Conservation (phyloP, 1,140 invertebrate species). For the Brachionus angularis region DNA sequence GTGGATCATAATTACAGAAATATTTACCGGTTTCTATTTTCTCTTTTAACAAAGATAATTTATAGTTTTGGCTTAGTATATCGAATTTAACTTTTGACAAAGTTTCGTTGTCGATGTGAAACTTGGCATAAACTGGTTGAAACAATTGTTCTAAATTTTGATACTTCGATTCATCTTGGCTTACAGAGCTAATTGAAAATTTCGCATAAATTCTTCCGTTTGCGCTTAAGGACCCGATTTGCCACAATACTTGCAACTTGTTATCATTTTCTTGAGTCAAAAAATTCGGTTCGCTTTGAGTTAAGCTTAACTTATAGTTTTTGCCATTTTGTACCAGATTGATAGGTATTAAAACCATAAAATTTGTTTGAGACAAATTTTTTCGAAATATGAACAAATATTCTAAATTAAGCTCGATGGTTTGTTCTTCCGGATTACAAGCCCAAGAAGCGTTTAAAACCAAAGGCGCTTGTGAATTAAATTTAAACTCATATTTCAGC, state of each 20-base stretch:
- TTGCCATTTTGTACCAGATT: background rate
- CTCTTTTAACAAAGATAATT: constrained; percentile 30
- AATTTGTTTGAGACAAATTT: constrained; percentile 1
- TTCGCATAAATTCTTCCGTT: background rate
- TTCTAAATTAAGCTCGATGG: background rate
- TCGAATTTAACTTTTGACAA: constrained; percentile 14
- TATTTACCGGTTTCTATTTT: constrained; percentile 35
- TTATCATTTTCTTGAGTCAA: constrained; percentile 4
- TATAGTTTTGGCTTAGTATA: constrained; percentile 10
- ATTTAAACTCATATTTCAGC: constrained; percentile 36
- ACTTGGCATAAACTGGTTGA: constrained; percentile 36
- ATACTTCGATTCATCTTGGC: background rate
- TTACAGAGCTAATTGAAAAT: background rate
- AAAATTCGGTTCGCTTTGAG: background rate
- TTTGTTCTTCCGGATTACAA: background rate
- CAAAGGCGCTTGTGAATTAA: constrained; percentile 5
- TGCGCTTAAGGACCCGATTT: background rate
- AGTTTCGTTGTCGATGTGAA: constrained; percentile 43
- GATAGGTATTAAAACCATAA: constrained; percentile 26
- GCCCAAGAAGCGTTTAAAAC: constrained; percentile 14
- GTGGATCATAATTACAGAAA: constrained; percentile 40
- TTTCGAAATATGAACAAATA: background rate
- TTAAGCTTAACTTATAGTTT: background rate
- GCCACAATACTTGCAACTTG: background rate
- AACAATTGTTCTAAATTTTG: background rate